Evolutionary conservation across 2,888 invertebrate genomes (phyloP).

Genomic region (Phyllotreta cruciferae): DNA sequence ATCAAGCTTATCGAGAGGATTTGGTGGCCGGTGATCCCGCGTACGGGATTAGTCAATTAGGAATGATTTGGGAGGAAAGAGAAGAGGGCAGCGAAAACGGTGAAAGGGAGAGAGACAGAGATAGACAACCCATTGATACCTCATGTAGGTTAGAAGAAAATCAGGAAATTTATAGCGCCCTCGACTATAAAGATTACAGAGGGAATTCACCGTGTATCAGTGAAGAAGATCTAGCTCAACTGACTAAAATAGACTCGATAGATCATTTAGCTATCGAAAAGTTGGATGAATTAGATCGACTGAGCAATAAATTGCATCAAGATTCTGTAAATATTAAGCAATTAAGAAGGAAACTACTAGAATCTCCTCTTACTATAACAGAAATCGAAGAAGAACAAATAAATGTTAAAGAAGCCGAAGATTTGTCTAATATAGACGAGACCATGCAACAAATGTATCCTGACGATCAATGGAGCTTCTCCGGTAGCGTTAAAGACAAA

Average conservation of each 20-base stretch:
- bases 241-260: constrained; percentile 76
- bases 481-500: constrained; percentile 69
- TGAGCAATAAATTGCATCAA: constrained; percentile 78
- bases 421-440: constrained; percentile 71
- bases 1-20: constrained; percentile 86
- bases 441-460: constrained; percentile 73
- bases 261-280: constrained; percentile 81
- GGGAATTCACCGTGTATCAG: constrained; percentile 77
- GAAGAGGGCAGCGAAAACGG: constrained; percentile 72
- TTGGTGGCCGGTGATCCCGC: constrained; percentile 63
- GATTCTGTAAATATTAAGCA: constrained; percentile 81
- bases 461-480: constrained; percentile 73
- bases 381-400: constrained; percentile 55
- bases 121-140: constrained; percentile 52
- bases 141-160: constrained; percentile 59
- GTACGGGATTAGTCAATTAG: constrained; percentile 73
- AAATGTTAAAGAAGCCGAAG: constrained; percentile 66
- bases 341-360: constrained; percentile 73
- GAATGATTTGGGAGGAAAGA: constrained; percentile 87
- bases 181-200: constrained; percentile 81
- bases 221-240: constrained; percentile 79
- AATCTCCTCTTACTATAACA: constrained; percentile 64
- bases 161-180: constrained; percentile 74
- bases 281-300: constrained; percentile 78
- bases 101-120: constrained; percentile 51